These are phyloP conservation scores for Vombatus ursinus DNA, from an alignment of 2,113 vertebrate species.

Conservation along the genomic window DNA sequence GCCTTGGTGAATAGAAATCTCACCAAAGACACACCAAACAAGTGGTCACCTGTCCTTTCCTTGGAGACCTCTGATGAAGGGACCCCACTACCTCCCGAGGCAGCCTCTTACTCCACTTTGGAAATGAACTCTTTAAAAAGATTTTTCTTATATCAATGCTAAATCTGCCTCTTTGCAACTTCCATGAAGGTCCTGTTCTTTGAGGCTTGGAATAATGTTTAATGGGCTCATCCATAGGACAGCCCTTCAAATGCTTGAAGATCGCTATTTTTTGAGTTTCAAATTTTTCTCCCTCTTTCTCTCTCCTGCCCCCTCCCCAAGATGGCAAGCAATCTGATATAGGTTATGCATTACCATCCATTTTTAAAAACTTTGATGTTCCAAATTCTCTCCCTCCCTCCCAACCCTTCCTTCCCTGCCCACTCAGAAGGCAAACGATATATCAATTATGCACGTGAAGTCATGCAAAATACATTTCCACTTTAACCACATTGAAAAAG, in stretches of 20 bases:
- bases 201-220: neutral
- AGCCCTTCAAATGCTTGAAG: neutral
- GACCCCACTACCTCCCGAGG: neutral
- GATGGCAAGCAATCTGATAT: neutral
- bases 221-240: neutral
- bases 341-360: neutral
- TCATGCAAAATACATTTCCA: neutral
- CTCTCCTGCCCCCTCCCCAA: neutral
- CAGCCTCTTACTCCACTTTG: slow-evolving; percentile 12
- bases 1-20: neutral
- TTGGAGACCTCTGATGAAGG: neutral
- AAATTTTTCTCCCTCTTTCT: neutral
- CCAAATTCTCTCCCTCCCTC: neutral
- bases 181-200: neutral
- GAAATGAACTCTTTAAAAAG: slow-evolving; percentile 33
- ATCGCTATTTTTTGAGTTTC: neutral
- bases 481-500: neutral
- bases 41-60: neutral
- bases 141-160: neutral
- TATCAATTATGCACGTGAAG: neutral
- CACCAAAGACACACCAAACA: neutral
- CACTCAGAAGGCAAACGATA: neutral
- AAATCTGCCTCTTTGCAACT: neutral
- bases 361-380: neutral
- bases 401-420: neutral